Evolutionary conservation across 1,140 invertebrate genomes (phyloP).

Genomic region (Ips typographus): DNA sequence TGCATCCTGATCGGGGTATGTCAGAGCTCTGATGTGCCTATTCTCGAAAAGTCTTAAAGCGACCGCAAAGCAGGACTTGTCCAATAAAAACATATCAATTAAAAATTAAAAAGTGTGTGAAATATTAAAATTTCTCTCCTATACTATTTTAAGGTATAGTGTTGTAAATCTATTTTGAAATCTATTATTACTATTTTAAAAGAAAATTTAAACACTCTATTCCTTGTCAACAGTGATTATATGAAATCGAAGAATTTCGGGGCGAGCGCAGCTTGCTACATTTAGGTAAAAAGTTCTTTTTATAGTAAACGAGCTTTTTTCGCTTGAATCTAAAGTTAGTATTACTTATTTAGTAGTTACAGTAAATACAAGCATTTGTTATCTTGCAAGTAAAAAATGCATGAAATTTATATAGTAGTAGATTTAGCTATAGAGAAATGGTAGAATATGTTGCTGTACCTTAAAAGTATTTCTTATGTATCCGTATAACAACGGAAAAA

Average conservation of each 20-base stretch:
- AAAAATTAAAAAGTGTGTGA: neutral
- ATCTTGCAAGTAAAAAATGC: conserved; percentile 47
- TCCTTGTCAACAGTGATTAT: conserved; percentile 15
- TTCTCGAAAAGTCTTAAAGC: no score
- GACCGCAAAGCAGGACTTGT: conserved; percentile 21
- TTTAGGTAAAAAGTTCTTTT: neutral
- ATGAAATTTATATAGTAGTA: conserved; percentile 43
- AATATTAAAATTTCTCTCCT: neutral
- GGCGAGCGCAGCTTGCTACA: conserved; percentile 5
- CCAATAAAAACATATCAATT: conserved; percentile 34
- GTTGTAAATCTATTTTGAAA: conserved; percentile 15
- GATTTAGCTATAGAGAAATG: conserved; percentile 34
- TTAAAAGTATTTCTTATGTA: conserved; percentile 39
- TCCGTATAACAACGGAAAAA: conserved; percentile 33
- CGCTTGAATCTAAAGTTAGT: conserved; percentile 13
- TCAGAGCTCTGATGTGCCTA: no score
- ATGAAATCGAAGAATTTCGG: conserved; percentile 4
- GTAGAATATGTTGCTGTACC: conserved; percentile 42
- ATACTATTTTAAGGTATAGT: conserved; percentile 13
- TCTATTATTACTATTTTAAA: conserved; percentile 14
- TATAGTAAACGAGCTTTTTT: conserved; percentile 13
- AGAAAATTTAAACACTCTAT: conserved; percentile 8
- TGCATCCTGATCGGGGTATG: no score
- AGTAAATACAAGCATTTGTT: conserved; percentile 45
- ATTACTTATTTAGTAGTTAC: conserved; percentile 24